These are phyloP conservation scores for Schizaphis graminum DNA, from an alignment of 2,888 invertebrate genomes.

Conservation along the genomic window DNA sequence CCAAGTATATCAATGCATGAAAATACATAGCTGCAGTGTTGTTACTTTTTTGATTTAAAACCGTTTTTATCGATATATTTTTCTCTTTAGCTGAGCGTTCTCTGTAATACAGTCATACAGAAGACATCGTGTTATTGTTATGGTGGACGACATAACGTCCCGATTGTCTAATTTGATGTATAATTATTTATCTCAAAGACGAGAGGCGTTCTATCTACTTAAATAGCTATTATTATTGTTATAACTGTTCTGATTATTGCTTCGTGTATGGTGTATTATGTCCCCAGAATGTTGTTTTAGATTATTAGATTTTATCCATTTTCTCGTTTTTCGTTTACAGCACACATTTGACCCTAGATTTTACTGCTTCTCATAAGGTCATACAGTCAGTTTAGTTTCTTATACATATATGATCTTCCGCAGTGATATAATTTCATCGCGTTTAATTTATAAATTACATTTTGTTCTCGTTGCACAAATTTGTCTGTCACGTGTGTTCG, in stretches of 20 bases:
- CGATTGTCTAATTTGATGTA: not conserved
- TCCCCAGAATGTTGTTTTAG: not conserved
- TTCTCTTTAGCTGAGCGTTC: not conserved
- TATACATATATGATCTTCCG: not conserved
- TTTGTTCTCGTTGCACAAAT: not conserved
- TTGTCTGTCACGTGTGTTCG: not conserved
- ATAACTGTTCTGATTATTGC: not conserved
- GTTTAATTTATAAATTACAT: not conserved
- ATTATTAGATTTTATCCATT: not conserved
- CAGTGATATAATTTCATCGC: slow-evolving; percentile 1
- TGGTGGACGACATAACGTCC: not conserved
- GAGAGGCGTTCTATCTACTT: not conserved
- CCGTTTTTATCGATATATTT: not conserved
- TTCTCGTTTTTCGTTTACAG: not conserved
- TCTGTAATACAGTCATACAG: not conserved
- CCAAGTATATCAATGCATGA: not conserved
- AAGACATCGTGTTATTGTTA: not conserved
- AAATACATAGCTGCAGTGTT: not conserved
- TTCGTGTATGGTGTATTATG: not conserved
- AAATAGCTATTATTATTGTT: not conserved
- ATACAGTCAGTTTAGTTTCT: not conserved
- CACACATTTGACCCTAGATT: not conserved
- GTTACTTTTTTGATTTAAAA: not conserved
- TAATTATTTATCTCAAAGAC: not conserved
- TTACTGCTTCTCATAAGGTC: not conserved